A percentile compares a stretch with the other conserved stretches of the same genome.
Conservation (phyloP, 2,888 invertebrate genomes). For the Danaus chrysippus region DNA sequence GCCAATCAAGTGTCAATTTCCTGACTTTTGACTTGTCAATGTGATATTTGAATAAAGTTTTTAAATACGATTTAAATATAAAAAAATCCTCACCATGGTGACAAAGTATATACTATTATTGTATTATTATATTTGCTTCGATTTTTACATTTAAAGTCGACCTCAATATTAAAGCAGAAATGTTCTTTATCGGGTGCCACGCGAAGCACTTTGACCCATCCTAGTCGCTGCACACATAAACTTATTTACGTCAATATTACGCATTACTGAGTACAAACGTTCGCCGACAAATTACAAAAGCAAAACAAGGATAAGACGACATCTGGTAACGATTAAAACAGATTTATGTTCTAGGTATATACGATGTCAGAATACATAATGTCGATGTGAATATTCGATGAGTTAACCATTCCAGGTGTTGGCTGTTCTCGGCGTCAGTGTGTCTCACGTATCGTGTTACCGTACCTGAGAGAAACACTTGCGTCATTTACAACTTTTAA, state of each 20-base stretch:
- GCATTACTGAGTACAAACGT: slow-evolving; percentile 11
- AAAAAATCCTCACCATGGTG: no score
- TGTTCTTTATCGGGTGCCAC: slow-evolving; percentile 28
- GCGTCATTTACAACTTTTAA: slow-evolving; percentile 77
- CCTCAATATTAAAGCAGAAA: background rate
- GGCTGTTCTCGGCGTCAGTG: slow-evolving; percentile 40
- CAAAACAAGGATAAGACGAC: slow-evolving; percentile 14
- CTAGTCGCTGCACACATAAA: slow-evolving; percentile 26
- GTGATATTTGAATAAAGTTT: no score
- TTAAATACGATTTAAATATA: no score
- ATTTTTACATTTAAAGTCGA: background rate
- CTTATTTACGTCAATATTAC: slow-evolving; percentile 21
- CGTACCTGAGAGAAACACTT: slow-evolving; percentile 70
- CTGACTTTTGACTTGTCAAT: no score
- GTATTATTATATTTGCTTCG: no score
- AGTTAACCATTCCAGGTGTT: slow-evolving; percentile 32
- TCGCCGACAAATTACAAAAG: slow-evolving; percentile 10
- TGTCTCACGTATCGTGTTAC: slow-evolving; percentile 48
- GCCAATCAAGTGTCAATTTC: no score
- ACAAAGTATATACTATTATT: no score
- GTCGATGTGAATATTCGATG: slow-evolving; percentile 29
- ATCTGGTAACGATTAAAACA: slow-evolving; percentile 16
- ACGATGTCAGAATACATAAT: slow-evolving; percentile 22
- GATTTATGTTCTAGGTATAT: slow-evolving; percentile 20
- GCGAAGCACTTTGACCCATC: slow-evolving; percentile 34